Conservation (phyloP, 2,797 vertebrate genomes). For the Pangasius macronema region DNA sequence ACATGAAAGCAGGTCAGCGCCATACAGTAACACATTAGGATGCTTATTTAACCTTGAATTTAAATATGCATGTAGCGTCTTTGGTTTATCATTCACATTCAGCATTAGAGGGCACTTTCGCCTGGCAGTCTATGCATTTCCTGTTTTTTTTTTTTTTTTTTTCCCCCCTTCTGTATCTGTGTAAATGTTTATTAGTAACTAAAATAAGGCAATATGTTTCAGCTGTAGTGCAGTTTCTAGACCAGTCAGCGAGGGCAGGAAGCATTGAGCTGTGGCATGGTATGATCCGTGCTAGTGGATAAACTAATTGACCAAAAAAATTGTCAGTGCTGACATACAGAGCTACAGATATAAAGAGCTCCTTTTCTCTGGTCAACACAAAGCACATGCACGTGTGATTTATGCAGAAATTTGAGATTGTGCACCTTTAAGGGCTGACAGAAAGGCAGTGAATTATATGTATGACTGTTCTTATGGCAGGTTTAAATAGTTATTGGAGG, state of each 20-base stretch:
- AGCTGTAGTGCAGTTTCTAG: slow-evolving; percentile 4
- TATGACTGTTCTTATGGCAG: slow-evolving; percentile 8
- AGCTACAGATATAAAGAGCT: neutral
- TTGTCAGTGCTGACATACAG: neutral
- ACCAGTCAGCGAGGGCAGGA: neutral
- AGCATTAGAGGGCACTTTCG: slow-evolving; percentile 41
- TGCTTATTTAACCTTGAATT: neutral
- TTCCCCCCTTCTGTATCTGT: neutral
- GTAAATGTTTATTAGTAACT: slow-evolving; percentile 13
- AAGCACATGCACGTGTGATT: neutral
- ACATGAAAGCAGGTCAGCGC: neutral
- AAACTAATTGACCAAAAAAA: slow-evolving; percentile 19
- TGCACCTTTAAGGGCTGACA: slow-evolving; percentile 21
- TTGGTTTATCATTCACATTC: slow-evolving; percentile 23
- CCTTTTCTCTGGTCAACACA: slow-evolving; percentile 1
- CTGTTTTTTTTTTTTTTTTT: neutral
- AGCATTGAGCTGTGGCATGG: slow-evolving; percentile 6
- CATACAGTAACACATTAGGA: neutral
- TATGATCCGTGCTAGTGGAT: neutral
- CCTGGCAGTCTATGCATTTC: slow-evolving; percentile 29
- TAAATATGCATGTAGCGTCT: slow-evolving; percentile 38
- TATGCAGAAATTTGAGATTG: neutral
- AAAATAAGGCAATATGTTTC: slow-evolving; percentile 35
- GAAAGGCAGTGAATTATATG: neutral
- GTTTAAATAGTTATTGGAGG: neutral